Evolutionary conservation across 35 echinoderm and acorn worm genomes (phyloP).

Genomic region (Chiridota heheva): DNA sequence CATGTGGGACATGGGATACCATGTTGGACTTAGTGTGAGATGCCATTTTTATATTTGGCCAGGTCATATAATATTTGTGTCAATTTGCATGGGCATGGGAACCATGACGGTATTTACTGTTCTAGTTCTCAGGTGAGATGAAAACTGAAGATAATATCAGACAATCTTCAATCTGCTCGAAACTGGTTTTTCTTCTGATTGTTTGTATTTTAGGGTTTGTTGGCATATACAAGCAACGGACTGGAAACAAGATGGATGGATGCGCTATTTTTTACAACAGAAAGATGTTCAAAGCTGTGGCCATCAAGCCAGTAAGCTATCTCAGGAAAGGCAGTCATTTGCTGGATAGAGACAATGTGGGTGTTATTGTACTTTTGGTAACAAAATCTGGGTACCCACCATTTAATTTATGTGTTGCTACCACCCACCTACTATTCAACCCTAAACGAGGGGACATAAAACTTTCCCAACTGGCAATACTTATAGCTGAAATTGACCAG

Average conservation of each 20-base stretch:
- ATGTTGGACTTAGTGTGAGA: no score
- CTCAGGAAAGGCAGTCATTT: constrained; percentile 27
- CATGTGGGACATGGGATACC: no score
- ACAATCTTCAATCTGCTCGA: not conserved
- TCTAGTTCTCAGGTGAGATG: no score
- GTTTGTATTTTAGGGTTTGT: constrained; percentile 75
- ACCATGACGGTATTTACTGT: no score
- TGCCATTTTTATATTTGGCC: no score
- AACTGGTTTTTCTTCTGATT: not conserved
- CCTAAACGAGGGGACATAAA: constrained; percentile 92
- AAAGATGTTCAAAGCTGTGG: constrained; percentile 27
- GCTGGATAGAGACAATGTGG: constrained; percentile 94
- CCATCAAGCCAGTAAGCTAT: constrained; percentile 41
- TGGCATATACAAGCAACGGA: constrained; percentile 74
- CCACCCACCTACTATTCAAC: constrained; percentile 92
- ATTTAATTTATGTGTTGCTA: constrained; percentile 76
- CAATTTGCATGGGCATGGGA: no score
- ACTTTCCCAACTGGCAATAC: constrained; percentile 80
- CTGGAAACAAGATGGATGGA: constrained; percentile 82
- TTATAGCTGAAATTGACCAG: constrained; percentile 90
- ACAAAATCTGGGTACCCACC: constrained; percentile 18
- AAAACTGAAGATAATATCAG: not conserved
- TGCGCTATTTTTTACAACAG: constrained; percentile 88
- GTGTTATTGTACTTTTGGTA: constrained; percentile 57
- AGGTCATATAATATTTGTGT: no score